Evolutionary conservation across 2,113 vertebrate species (phyloP), one percentile per base, ranked within the genome.

Genomic region (Jaculus jaculus): DNA sequence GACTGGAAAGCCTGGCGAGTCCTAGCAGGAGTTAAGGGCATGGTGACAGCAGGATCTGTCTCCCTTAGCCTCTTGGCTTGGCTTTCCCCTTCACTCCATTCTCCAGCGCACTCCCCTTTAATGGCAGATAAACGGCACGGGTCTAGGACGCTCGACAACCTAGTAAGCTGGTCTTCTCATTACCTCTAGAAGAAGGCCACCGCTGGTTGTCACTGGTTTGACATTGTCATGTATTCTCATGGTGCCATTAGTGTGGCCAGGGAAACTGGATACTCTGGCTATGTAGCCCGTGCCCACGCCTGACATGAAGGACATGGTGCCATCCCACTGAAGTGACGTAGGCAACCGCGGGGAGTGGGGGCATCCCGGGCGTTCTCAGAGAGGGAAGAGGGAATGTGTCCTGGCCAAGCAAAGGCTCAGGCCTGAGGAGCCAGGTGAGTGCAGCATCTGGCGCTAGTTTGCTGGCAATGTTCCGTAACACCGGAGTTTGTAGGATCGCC

Each of bases 341-440:
- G 71, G 23, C 30, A 24, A 12, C 10, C 5, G 23, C 39, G 34
- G 66, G n/a, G 32, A 68, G 28, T 39, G 32, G 26, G 71, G 20
- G 30, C 88, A 32, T 88, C 21, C 24, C n/a, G 30, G 60, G 58
- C 42, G 32, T n/a, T 28, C 34, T 87, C 37, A 89, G 66, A 89
- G 58, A 92, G 34, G 8, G 20, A 81, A 86, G 34, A 18, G 37
- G 84, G 73, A 42, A 86, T 54, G 51, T 37, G 32, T 34, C 2
- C 1, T 72, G 32, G 51, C 20, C 28, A 77, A n/a, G 65, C 77
- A 78, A 34, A 78, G 32, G 23, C 68, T 86, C n/a, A 58, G 51
- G 88, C 79, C 39, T 84, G 30, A 91, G 90, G 78, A 95, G 47
- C 34, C 75, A n/a, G 51, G 69, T 54, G 51, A 92, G 28, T 87